Percentiles rank a stretch among this genome's conserved stretches.
phyloP scores from a whole-genome alignment of 2,797 vertebrate species.

The Darevskia nairensis region DNA sequence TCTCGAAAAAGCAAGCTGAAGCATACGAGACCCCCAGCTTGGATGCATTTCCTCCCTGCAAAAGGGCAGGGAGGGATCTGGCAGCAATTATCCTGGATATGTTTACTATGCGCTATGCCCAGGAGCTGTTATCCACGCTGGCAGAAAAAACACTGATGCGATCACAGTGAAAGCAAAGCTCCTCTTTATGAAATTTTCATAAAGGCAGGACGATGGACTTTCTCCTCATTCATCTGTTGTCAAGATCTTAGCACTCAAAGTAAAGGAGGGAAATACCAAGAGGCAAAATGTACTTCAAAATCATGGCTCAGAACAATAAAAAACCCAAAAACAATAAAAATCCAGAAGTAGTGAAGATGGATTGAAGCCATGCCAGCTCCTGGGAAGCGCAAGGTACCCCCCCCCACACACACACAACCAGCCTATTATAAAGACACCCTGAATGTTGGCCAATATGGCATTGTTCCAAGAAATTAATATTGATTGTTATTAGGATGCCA shows the following conservation, averaged over 20 bases:
- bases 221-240: background rate
- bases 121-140: conserved; percentile 10
- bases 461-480: background rate
- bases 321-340: too few relatives aligned
- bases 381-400: background rate
- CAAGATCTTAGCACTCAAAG: background rate
- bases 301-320: background rate
- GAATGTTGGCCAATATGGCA: background rate
- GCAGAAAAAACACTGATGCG: background rate
- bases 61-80: background rate
- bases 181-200: background rate
- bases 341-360: background rate
- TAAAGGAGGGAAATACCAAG: rapidly evolving
- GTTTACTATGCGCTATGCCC: background rate
- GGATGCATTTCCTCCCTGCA: background rate
- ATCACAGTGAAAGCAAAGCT: background rate
- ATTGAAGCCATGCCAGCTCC: background rate
- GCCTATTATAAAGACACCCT: background rate
- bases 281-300: background rate
- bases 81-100: conserved; percentile 10
- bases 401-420: too few relatives aligned
- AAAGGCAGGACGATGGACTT: background rate
- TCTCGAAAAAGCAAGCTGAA: conserved; percentile 27
- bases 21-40: conserved; percentile 41
- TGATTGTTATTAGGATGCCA: background rate